These are phyloP conservation scores for Chiroxiphia lanceolata DNA, from an alignment of 2,797 vertebrate species.

Conservation along the genomic window DNA sequence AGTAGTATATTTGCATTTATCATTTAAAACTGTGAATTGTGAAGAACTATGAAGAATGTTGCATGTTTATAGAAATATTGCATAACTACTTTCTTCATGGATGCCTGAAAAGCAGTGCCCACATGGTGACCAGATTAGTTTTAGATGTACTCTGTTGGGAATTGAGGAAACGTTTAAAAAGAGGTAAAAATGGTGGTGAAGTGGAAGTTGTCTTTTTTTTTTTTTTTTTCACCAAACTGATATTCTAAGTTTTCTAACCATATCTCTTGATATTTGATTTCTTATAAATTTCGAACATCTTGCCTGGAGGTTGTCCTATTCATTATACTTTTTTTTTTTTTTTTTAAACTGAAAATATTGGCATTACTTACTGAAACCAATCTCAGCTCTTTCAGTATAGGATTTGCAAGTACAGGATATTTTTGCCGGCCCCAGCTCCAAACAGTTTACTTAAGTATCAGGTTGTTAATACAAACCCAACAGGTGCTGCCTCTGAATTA, in stretches of 20 bases:
- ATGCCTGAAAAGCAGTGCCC: neutral
- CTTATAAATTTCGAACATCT: neutral
- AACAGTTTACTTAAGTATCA: neutral
- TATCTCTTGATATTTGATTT: neutral
- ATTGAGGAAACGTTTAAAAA: neutral
- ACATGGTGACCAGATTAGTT: accelerated
- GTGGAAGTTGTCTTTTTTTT: neutral
- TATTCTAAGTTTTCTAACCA: neutral
- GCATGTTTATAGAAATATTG: neutral
- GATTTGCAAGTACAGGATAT: neutral
- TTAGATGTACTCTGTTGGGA: neutral
- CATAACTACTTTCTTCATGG: neutral
- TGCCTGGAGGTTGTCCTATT: neutral
- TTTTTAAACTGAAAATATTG: neutral
- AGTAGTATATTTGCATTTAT: neutral
- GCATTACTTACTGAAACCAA: neutral
- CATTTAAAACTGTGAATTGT: neutral
- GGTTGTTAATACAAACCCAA: conserved; percentile 2
- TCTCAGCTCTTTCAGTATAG: neutral
- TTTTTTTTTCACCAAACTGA: neutral
- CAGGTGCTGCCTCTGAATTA: conserved; percentile 36
- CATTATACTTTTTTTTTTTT: neutral
- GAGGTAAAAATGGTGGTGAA: neutral
- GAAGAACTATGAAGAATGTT: neutral
- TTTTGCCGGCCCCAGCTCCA: neutral